Evolutionary conservation across 2,888 invertebrate species (phyloP), one percentile per base, ranked within the genome.

Genomic region (Dendrolimus houi): DNA sequence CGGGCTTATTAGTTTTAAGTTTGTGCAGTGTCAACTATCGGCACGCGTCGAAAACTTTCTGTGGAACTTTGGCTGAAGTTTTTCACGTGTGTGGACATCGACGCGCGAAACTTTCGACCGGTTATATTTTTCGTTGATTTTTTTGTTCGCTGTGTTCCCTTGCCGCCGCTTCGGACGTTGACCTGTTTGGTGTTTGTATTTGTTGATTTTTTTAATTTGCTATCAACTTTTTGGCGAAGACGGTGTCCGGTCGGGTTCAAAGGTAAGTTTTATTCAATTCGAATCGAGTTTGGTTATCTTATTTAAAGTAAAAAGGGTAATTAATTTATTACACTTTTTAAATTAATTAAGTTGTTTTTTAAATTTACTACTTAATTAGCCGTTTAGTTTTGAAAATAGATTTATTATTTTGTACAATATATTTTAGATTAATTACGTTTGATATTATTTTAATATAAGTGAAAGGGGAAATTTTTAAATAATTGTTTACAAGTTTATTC

Each of bases 31-130:
- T 29, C 29, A 75, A 81, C 79, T 79, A 75, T 77, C 69, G 70
- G 73, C 66, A 62, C 80, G 81, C 84, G 84, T 77, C 72, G 66
- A 82, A 82, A 87, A 80, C 83, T 87, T 83, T 71, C 66, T 69
- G 47, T 47, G 66, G 71, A 84, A 82, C 75, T 85, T 81, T 59
- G 72, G 66, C 64, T 68, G 75, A 86, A 85, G 80, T 85, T 83
- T 74, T 71, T 81, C 81, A 83, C 85, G 87, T 86, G 81, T 85
- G 85, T 84, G 84, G 81, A 71, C 79, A 68, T 65, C 68, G 68
- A 67, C 47, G 63, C 70, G 68, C 65, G 70, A 70, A 70, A 70
- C 68, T 71, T 70, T 47, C 47, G 12, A 6, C 41, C 13, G 60
- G 62, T 61, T 59, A 66, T 64, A 71, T 47, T 63, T 81, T 81